Base-by-base conservation (phyloP, 35 echinoderm and acorn worm genomes). In the Amphiura filiformis region DNA sequence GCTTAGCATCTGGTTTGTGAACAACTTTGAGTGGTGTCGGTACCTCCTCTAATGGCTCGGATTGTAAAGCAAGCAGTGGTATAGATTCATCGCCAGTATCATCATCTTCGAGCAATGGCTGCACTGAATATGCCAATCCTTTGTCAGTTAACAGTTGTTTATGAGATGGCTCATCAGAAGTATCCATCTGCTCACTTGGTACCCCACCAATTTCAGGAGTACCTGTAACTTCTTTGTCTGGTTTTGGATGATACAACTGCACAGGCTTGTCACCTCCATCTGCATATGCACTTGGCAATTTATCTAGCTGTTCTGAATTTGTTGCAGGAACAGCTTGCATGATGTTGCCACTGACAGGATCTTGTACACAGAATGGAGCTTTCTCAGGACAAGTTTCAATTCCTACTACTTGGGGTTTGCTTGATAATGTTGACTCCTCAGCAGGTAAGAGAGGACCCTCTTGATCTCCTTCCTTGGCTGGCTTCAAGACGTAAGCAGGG, bases 401-500 rank as follows among this genome's bases (percentile, higher is more conserved):
- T 81, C 79, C 37, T 38, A 81, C 79, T 31, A 39, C 37, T 39
- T 3, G 14, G 26, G 79, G 76, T 78, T 30, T 7, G 31, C 22
- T 22, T 35, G 32, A 18, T 37, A 78, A 37, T 78, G 1, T n/a
- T 18, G 15, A 22, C 39, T 82, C 37, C 23, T 82, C 37, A 82
- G 38, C 80, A 41, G 38, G 31, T n/a, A 47, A 17, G 4, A 41
- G 36, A 22, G 32, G 17, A 35, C n/a, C 28, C 80, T 13, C 35
- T 39, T 40, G 32, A 26, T 31, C 31, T 23, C 37, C 80, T 2
- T 82, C 39, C 36, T 39, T 37, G 36, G 32, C 33, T n/a, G 44
- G 81, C 33, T 84, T 90, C 26, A 90, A 42, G 32, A 84, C 76
- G 76, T 89, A 93, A 13, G 91, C 91, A 23, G 80, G 86, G 26